Evolutionary conservation across 2,113 vertebrate species (phyloP).

Genomic region (Dasypus novemcinctus): DNA sequence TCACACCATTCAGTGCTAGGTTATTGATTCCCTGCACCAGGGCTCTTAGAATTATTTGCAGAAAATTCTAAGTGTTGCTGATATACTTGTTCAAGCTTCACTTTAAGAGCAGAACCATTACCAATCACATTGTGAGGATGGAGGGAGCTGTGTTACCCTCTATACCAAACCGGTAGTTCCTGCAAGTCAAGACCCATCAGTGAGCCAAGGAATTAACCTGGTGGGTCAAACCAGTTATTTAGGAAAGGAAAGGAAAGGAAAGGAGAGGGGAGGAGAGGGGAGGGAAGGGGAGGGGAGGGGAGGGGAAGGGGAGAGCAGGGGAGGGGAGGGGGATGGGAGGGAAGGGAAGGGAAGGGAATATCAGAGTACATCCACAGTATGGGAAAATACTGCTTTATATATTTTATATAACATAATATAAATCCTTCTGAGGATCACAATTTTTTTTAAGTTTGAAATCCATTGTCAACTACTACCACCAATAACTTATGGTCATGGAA

Average conservation of each 20-base stretch:
- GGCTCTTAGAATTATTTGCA: not conserved
- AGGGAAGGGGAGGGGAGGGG: too few species aligned
- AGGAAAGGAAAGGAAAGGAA: not conserved
- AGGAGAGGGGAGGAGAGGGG: not conserved
- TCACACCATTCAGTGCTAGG: not conserved
- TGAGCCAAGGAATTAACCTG: not conserved
- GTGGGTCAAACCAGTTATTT: not conserved
- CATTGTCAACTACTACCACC: not conserved
- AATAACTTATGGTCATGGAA: not conserved
- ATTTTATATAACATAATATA: too few species aligned
- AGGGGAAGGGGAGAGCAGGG: not conserved
- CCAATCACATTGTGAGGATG: not conserved
- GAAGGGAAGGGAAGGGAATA: not conserved
- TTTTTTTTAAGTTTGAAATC: not conserved
- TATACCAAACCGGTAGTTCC: not conserved
- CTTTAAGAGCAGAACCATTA: not conserved
- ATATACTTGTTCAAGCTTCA: not conserved
- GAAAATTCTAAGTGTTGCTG: constrained; percentile 4
- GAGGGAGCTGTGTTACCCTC: not conserved
- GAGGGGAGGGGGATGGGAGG: too few species aligned
- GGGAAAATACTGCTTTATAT: not conserved
- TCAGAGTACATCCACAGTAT: not conserved
- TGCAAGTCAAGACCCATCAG: not conserved
- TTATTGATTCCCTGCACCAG: constrained; percentile 25
- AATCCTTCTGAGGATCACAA: not conserved